These are phyloP conservation scores for Tenthredo notha DNA, from an alignment of 2,888 invertebrate genomes.

Conservation along the genomic window DNA sequence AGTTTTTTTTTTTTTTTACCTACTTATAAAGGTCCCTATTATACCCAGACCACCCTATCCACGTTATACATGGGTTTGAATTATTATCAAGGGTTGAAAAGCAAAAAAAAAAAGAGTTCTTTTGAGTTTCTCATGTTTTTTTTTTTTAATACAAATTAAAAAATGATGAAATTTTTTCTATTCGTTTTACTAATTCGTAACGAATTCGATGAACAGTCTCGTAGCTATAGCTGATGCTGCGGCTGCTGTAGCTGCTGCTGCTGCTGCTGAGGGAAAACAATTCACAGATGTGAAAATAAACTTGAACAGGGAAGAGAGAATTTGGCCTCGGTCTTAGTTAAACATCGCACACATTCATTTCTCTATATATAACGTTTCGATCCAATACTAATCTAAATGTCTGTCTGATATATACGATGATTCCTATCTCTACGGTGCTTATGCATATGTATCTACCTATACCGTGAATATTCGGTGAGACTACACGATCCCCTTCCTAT, in stretches of 20 bases:
- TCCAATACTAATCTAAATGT: neutral
- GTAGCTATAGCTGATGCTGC: neutral
- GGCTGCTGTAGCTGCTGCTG: neutral
- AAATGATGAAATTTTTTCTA: too few relatives aligned
- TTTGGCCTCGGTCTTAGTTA: constrained; percentile 16
- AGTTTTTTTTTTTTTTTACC: neutral
- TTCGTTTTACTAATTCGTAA: neutral
- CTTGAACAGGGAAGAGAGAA: neutral
- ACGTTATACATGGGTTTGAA: neutral
- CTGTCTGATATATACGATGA: neutral
- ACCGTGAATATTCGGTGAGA: too few relatives aligned
- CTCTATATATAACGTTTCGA: too few relatives aligned
- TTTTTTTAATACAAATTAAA: too few relatives aligned
- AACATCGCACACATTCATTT: neutral
- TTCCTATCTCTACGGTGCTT: neutral
- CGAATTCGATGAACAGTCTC: neutral
- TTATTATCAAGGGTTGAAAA: neutral
- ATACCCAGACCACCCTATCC: neutral
- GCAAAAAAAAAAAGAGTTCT: neutral
- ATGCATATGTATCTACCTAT: neutral
- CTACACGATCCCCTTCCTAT: too few relatives aligned
- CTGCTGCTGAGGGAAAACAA: constrained; percentile 1
- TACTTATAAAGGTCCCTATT: neutral
- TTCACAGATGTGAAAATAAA: constrained; percentile 33
- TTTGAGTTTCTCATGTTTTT: neutral